Conservation (phyloP, 37 sponge, comb jelly and placozoan genomes). For the Trichoplax adhaerens region DNA sequence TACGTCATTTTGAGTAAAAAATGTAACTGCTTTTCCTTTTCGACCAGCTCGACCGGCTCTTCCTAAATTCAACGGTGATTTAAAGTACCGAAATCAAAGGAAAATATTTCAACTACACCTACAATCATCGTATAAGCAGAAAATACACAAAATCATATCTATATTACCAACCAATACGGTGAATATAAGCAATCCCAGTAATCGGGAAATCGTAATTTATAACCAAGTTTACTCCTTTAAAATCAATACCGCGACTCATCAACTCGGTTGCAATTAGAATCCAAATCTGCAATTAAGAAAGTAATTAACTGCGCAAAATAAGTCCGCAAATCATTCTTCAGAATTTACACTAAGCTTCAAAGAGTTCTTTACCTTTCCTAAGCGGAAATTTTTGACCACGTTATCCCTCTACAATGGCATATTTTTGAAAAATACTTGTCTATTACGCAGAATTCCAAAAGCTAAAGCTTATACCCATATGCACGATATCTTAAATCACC, state of each 20-base stretch:
- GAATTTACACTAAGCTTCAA: neutral
- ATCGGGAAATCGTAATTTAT: conserved; percentile 92
- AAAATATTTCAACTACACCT: neutral
- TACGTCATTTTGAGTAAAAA: conserved; percentile 84
- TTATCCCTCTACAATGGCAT: conserved; percentile 48
- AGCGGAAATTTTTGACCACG: conserved; percentile 60
- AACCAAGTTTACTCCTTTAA: conserved; percentile 86
- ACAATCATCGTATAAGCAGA: neutral
- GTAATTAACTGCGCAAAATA: neutral
- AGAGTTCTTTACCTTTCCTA: conserved; percentile 37
- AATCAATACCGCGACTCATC: conserved; percentile 73
- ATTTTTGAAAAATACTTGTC: neutral
- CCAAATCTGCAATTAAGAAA: conserved; percentile 3
- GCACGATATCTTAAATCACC: neutral
- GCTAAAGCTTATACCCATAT: neutral
- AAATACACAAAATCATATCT: neutral
- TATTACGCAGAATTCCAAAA: too few relatives aligned
- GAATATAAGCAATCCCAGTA: conserved; percentile 82
- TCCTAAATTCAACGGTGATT: conserved; percentile 13
- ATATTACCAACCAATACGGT: conserved; percentile 58
- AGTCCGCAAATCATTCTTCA: neutral
- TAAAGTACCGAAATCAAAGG: neutral
- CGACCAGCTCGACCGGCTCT: conserved; percentile 90
- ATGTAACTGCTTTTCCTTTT: conserved; percentile 72
- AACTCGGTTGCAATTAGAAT: neutral